Percentiles rank a stretch among this genome's conserved stretches.
Evolutionary conservation across 2,888 invertebrate genomes (phyloP).

Genomic region (Callosobruchus maculatus): DNA sequence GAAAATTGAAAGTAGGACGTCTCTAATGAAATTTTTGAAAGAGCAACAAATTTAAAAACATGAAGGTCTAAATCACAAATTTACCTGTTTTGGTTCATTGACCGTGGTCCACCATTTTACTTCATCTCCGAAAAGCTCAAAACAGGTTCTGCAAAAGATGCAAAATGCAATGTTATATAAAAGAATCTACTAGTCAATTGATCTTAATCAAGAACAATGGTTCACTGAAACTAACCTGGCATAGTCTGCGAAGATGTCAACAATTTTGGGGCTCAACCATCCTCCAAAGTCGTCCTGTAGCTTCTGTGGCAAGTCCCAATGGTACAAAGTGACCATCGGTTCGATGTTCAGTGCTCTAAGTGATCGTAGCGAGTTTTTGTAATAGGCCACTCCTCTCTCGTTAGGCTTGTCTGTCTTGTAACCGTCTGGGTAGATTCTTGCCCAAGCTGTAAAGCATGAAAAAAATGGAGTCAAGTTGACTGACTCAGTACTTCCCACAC

Average conservation of each 20-base stretch:
- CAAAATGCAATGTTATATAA: no score
- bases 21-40: no score
- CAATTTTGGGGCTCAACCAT: slow-evolving; percentile 59
- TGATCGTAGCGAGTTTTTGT: slow-evolving; percentile 19
- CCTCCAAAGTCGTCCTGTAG: slow-evolving; percentile 54
- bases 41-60: no score
- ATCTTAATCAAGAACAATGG: no score
- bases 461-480: no score
- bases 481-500: no score
- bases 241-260: slow-evolving; percentile 62
- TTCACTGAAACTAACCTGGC: no score
- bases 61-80: no score
- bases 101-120: slow-evolving; percentile 54
- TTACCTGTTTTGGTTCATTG: slow-evolving; percentile 48
- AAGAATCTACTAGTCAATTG: no score
- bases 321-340: slow-evolving; percentile 18
- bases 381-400: slow-evolving; percentile 44
- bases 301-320: slow-evolving; percentile 21
- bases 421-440: slow-evolving; percentile 56
- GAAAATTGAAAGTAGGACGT: no score
- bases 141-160: slow-evolving; percentile 33
- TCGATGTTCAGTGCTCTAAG: slow-evolving; percentile 10
- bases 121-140: slow-evolving; percentile 48
- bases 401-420: slow-evolving; percentile 45
- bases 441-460: slow-evolving; percentile 22